Conservation (phyloP, 2,888 invertebrate genomes). For the Drosophila dives region DNA sequence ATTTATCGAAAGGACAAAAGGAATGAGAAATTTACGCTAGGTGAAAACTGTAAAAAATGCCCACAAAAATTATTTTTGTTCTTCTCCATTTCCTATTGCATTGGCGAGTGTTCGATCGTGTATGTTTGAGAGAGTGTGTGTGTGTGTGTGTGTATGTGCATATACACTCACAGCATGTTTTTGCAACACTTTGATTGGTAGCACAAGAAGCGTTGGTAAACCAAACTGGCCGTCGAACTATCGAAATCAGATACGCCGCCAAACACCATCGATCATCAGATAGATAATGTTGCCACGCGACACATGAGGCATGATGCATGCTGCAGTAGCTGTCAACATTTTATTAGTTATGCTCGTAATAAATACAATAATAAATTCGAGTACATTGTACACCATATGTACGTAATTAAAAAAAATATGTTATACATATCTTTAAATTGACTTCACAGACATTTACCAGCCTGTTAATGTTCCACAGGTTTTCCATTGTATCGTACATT, state of each 20-base stretch:
- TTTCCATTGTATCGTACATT: background rate
- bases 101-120: no score
- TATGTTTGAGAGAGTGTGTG: no score
- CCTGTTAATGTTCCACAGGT: background rate
- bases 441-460: background rate
- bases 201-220: conserved; percentile 9
- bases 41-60: conserved; percentile 40
- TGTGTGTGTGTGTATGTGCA: background rate
- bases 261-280: conserved; percentile 21
- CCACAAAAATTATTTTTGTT: conserved; percentile 16
- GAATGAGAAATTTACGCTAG: conserved; percentile 17
- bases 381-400: background rate
- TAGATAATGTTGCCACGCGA: conserved; percentile 38
- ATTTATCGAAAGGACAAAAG: conserved; percentile 34
- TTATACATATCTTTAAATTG: background rate
- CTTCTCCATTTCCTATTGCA: conserved; percentile 24
- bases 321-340: conserved; percentile 23
- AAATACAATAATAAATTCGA: conserved; percentile 38
- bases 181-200: conserved; percentile 26
- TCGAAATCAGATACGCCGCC: conserved; percentile 1
- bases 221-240: conserved; percentile 36
- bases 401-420: background rate
- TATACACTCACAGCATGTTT: conserved; percentile 24
- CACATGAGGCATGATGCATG: conserved; percentile 1
- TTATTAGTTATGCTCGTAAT: conserved; percentile 31